Evolutionary conservation across 2,113 vertebrate genomes (phyloP).

Genomic region (Microcebus murinus): DNA sequence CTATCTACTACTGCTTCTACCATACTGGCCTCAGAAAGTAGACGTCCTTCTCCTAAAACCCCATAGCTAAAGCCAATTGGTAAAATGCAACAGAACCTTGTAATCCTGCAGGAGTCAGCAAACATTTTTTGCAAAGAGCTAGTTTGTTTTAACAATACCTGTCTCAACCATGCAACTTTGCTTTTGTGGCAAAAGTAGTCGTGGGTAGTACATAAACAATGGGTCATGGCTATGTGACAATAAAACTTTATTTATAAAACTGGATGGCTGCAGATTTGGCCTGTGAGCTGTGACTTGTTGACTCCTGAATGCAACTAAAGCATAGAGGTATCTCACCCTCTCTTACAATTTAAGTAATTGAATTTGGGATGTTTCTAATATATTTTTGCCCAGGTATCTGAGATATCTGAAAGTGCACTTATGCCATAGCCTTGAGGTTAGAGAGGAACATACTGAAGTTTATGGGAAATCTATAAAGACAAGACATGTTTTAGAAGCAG

Average conservation of each 20-base stretch:
- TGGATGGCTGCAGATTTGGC: neutral
- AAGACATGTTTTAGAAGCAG: neutral
- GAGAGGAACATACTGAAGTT: neutral
- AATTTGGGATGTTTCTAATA: neutral
- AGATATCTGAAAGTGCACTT: neutral
- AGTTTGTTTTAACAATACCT: neutral
- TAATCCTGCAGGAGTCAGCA: neutral
- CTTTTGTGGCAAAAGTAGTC: neutral
- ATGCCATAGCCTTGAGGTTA: neutral
- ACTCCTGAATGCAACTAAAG: neutral
- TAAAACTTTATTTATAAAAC: neutral
- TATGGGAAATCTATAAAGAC: neutral
- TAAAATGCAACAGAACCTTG: neutral
- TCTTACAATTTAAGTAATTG: neutral
- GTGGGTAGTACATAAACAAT: neutral
- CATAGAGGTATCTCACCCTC: neutral
- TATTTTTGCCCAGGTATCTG: neutral
- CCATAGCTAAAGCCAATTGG: neutral
- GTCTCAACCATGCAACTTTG: neutral
- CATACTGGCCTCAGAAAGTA: neutral
- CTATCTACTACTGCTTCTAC: neutral
- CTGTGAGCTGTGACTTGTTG: neutral
- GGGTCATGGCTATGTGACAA: neutral
- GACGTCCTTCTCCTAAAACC: no score
- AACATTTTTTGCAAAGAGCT: neutral